Evolutionary conservation across 1,140 invertebrate species (phyloP), one percentile per base, ranked within the genome.

Genomic region (Zaprionus camerounensis): DNA sequence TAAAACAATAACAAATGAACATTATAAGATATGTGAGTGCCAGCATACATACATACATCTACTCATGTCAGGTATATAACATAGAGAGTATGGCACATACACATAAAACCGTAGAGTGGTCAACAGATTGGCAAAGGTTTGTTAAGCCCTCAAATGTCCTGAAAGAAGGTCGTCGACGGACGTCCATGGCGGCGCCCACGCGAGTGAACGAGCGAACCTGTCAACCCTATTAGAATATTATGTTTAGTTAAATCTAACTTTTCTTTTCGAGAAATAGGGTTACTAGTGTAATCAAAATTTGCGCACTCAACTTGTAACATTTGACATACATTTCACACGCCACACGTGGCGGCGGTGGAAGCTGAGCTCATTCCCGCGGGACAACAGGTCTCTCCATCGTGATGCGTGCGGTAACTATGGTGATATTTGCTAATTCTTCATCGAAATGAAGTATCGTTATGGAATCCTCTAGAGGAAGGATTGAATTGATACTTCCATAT

Each of bases 251-350:
- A 82, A 76, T 77, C 59, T 63, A 73, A 70, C 58, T 71, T 78
- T 70, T 55, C 20, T 71, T 74, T 67, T 44, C 31, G 66, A 41
- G 70, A 65, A 84, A 84, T 71, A 79, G 67, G 84, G 83, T 86
- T 78, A 87, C 73, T 88, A 88, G 83, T 87, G 83, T 80, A 86
- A 63, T 73, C 79, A 77, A 71, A 82, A 71, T 80, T 46, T 73
- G 73, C 74, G 64, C 71, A 69, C 64, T 76, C 53, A 64, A 69
- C 80, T 75, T 74, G 71, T 86, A 81, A 83, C 88, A 88, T 80
- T 83, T 88, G 83, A 78, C 83, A 87, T 81, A 64, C 68, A 71
- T 81, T 87, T 87, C 80, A 87, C 80, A 88, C 74, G 77, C 75
- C 71, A 87, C 84, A 87, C 83, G 83, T 87, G 83, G 72, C 77